Conservation (phyloP, 2,888 invertebrate genomes). For the Polydrusus cervinus region DNA sequence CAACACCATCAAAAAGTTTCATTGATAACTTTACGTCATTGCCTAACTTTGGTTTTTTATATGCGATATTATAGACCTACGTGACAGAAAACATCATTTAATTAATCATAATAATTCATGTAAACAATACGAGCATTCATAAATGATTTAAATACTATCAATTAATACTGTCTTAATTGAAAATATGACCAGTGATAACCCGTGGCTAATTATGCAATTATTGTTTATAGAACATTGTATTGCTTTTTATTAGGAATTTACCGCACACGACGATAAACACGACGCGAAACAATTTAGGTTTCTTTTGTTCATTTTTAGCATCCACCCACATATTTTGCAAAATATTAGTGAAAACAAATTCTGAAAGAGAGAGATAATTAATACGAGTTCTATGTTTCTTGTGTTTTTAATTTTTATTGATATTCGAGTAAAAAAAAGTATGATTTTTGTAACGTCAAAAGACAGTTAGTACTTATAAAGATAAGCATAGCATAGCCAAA, state of each 20-base stretch:
- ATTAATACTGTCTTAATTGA: conserved; percentile 45
- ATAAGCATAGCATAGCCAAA: no score
- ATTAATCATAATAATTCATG: conserved; percentile 26
- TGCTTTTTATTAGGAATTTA: conserved; percentile 9
- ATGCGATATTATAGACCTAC: conserved; percentile 47
- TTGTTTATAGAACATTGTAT: conserved; percentile 26
- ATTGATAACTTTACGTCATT: conserved; percentile 13
- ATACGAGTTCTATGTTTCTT: no score
- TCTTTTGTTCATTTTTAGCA: background rate
- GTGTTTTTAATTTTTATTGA: no score
- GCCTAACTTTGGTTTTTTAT: conserved; percentile 10
- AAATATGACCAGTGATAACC: conserved; percentile 44
- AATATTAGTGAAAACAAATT: no score
- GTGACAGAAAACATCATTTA: conserved; percentile 39
- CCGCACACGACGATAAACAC: conserved; percentile 31
- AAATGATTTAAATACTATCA: conserved; percentile 42
- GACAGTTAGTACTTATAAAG: no score
- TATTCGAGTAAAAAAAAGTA: no score
- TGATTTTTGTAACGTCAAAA: no score
- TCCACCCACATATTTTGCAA: no score
- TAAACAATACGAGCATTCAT: conserved; percentile 46
- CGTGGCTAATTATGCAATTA: conserved; percentile 44
- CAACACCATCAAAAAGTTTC: conserved; percentile 1
- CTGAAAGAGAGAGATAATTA: no score
- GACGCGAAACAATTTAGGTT: background rate